phyloP scores from a whole-genome alignment of 2,797 vertebrate genomes.

The Aphelocoma californica region DNA sequence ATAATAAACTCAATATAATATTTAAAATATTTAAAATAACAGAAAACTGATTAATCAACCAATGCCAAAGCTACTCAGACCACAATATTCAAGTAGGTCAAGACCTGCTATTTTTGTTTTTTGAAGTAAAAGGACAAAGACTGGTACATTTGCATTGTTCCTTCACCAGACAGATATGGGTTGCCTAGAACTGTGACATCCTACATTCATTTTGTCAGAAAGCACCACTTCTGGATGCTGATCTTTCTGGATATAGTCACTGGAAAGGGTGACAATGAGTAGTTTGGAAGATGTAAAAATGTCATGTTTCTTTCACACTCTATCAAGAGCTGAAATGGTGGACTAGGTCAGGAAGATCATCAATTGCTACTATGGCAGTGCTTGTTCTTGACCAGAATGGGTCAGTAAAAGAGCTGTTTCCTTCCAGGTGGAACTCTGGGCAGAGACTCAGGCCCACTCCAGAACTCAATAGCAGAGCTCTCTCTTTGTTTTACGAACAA shows the following conservation, averaged over 20 bases:
- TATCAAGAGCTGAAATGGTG: not conserved
- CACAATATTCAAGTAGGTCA: not conserved
- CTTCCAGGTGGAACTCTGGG: not conserved
- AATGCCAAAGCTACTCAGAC: not conserved
- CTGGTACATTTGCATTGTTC: not conserved
- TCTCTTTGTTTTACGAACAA: not conserved
- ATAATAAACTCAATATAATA: not conserved
- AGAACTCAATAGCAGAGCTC: not conserved
- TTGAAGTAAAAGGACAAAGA: not conserved
- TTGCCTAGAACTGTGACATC: not conserved
- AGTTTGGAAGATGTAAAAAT: not conserved
- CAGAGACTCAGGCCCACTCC: not conserved
- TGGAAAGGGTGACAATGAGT: not conserved
- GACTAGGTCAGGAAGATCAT: not conserved
- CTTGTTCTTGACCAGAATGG: not conserved
- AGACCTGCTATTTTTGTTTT: not conserved
- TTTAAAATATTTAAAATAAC: not conserved
- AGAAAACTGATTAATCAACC: not conserved
- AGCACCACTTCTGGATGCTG: not conserved
- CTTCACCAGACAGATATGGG: not conserved
- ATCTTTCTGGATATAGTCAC: not conserved
- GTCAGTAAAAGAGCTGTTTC: not conserved
- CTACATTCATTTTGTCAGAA: not conserved
- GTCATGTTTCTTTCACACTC: not conserved
- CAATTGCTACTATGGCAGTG: not conserved